Evolutionary conservation across 1,140 invertebrate genomes (phyloP).

Genomic region (Plodia interpunctella): DNA sequence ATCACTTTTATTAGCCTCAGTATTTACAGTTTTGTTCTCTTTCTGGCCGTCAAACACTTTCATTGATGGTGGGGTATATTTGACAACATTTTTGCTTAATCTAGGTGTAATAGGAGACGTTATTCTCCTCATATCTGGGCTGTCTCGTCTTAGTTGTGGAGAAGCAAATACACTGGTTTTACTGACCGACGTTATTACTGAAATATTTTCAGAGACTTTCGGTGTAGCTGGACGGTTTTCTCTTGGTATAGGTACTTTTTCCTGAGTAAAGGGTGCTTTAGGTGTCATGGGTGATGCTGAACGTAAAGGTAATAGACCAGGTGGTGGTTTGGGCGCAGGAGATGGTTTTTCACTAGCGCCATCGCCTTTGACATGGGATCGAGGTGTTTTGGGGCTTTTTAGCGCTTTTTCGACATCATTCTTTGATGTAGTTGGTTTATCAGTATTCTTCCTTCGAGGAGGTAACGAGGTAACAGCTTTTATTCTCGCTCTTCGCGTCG

Average conservation of each 20-base stretch:
- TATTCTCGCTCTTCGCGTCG: conserved; percentile 65
- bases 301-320: conserved; percentile 3
- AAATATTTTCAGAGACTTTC: conserved; percentile 27
- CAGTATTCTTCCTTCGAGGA: conserved; percentile 57
- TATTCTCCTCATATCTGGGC: conserved; percentile 9
- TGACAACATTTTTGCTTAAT: neutral
- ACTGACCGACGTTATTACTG: conserved; percentile 22
- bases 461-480: conserved; percentile 66
- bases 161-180: conserved; percentile 26
- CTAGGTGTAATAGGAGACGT: conserved; percentile 11
- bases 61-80: neutral
- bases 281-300: conserved; percentile 13
- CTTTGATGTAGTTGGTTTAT: conserved; percentile 26
- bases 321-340: neutral
- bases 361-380: conserved; percentile 15
- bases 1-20: conserved; percentile 11
- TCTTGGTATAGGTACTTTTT: conserved; percentile 14
- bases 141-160: conserved; percentile 19
- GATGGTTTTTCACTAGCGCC: conserved; percentile 18
- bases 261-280: conserved; percentile 27
- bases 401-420: conserved; percentile 27
- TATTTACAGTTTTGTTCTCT: conserved; percentile 11
- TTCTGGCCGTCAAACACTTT: neutral
- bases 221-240: conserved; percentile 16
- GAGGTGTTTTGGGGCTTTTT: conserved; percentile 35